Conservation (phyloP, 2,113 vertebrate genomes). For the Nothocercus nigrocapillus region DNA sequence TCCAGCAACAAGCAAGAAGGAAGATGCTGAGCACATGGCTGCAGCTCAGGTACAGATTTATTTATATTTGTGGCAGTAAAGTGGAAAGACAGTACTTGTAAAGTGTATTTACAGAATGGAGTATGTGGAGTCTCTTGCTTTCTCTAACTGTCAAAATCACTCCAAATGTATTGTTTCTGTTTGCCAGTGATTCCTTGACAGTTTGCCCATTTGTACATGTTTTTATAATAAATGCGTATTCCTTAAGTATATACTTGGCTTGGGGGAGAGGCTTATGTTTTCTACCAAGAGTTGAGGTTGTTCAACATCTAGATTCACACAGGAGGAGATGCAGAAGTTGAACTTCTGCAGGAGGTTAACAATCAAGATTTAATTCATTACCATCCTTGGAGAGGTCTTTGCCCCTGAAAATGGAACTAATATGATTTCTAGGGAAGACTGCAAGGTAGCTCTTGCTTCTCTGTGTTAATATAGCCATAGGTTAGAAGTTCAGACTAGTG, state of each 20-base stretch:
- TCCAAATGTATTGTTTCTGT: neutral
- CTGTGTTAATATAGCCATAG: neutral
- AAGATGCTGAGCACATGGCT: slow-evolving; percentile 96
- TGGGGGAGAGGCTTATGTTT: neutral
- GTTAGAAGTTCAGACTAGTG: neutral
- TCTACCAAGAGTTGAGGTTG: neutral
- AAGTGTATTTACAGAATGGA: neutral
- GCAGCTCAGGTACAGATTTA: slow-evolving; percentile 89
- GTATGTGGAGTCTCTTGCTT: neutral
- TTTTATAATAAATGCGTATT: neutral
- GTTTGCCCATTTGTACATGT: neutral
- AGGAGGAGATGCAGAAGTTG: neutral
- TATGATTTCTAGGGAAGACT: neutral
- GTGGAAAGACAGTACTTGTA: neutral
- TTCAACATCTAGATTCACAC: neutral
- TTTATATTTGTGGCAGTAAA: neutral
- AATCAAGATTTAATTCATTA: neutral
- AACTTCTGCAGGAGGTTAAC: neutral
- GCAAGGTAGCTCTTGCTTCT: neutral
- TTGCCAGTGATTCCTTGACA: neutral
- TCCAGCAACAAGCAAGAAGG: slow-evolving; percentile 96
- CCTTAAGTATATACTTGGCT: neutral
- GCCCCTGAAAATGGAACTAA: neutral
- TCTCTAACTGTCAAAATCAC: neutral
- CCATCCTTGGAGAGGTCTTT: neutral